Percentiles rank a stretch among this genome's conserved stretches.
These are phyloP conservation scores for Gymnodraco acuticeps DNA, from an alignment of 2,797 vertebrate species.

Conservation along the genomic window DNA sequence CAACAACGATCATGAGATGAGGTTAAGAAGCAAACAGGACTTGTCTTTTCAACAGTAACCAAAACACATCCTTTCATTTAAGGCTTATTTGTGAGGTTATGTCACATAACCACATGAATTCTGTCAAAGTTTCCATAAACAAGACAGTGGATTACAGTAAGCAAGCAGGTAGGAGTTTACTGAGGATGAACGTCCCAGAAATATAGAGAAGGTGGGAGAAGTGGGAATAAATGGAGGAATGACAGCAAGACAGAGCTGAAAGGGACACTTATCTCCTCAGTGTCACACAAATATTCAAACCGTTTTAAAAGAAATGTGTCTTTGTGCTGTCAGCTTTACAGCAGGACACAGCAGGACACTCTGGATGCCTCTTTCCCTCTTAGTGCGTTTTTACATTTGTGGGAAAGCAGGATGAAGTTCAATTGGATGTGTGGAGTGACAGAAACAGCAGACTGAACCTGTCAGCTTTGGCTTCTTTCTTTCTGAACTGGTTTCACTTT, in stretches of 20 bases:
- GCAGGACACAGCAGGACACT: conserved; percentile 11
- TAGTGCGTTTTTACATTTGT: neutral
- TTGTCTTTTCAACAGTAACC: neutral
- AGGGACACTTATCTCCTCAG: conserved; percentile 48
- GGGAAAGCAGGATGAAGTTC: neutral
- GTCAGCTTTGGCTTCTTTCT: conserved; percentile 1
- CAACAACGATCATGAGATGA: neutral
- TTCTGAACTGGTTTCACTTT: neutral
- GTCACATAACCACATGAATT: neutral
- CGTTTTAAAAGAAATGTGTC: conserved; percentile 33
- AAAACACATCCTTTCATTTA: conserved; percentile 1
- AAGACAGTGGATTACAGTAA: conserved; percentile 2
- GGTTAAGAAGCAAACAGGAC: neutral
- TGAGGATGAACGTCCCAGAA: conserved; percentile 1
- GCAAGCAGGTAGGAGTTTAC: too few species aligned
- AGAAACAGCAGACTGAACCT: neutral
- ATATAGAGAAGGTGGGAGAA: conserved; percentile 1
- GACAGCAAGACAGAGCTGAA: neutral
- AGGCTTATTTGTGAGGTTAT: conserved; percentile 5
- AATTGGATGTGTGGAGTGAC: neutral
- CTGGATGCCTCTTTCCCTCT: neutral
- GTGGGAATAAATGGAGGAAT: neutral
- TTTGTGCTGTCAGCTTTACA: neutral
- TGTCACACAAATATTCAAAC: conserved; percentile 9
- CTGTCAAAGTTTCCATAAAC: conserved; percentile 8